Conservation (phyloP, 1,140 invertebrate species). For the Drosophila littoralis region DNA sequence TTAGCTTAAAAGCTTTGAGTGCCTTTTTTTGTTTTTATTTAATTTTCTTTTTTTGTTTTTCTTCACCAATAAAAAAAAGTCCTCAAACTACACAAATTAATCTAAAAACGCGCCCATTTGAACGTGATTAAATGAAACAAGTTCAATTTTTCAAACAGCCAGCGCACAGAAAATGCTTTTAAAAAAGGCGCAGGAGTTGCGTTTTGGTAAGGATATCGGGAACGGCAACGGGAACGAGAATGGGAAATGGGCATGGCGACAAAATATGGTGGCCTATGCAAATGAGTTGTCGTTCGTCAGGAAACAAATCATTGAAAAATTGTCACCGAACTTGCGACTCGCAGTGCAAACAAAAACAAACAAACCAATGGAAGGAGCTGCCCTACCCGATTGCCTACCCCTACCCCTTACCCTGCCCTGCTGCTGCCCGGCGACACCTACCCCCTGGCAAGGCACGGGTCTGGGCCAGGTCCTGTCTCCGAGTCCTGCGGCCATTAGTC, state of each 20-base stretch:
- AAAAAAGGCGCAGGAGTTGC: no score
- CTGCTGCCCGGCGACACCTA: neutral
- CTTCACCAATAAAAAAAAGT: neutral
- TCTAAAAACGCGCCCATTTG: conserved; percentile 53
- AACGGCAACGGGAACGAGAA: neutral
- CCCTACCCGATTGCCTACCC: conserved; percentile 2
- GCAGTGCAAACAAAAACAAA: conserved; percentile 51
- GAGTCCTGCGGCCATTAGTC: conserved; percentile 64
- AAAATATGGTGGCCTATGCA: conserved; percentile 78
- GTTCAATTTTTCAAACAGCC: conserved; percentile 65
- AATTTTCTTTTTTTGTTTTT: neutral
- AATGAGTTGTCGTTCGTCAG: conserved; percentile 61
- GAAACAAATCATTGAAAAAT: conserved; percentile 84
- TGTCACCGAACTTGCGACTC: conserved; percentile 71
- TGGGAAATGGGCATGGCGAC: conserved; percentile 3
- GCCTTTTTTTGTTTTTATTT: neutral
- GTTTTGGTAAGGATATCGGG: no score
- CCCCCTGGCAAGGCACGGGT: neutral
- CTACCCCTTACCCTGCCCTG: neutral
- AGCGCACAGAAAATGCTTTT: neutral
- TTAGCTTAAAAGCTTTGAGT: neutral
- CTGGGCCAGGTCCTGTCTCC: conserved; percentile 6
- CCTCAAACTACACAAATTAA: neutral
- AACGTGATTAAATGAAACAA: conserved; percentile 63
- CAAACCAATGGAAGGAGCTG: conserved; percentile 17